phyloP scores from a whole-genome alignment of 2,888 invertebrate species.

The Agapetus fuscipes region DNA sequence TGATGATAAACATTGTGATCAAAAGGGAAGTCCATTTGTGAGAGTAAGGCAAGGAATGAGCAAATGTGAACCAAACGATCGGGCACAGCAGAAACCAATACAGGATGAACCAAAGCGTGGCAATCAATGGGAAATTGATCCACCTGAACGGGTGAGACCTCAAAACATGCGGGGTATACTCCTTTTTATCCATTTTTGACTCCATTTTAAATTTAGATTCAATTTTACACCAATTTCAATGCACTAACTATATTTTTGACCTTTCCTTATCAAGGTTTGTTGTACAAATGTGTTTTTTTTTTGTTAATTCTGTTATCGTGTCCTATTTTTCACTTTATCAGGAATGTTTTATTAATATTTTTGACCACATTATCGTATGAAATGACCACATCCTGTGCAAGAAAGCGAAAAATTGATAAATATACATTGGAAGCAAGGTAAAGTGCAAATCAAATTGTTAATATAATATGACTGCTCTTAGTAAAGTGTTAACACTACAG shows the following conservation, averaged over 20 bases:
- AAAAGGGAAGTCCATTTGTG: constrained; percentile 11
- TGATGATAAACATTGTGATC: constrained; percentile 10
- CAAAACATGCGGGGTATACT: constrained; percentile 7
- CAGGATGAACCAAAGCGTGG: constrained; percentile 13
- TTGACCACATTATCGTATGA: constrained; percentile 2
- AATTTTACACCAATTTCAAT: constrained; percentile 6
- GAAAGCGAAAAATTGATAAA: too few relatives aligned
- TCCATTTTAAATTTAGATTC: constrained; percentile 2
- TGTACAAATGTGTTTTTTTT: background rate
- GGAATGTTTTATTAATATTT: background rate
- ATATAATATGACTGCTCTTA: too few relatives aligned
- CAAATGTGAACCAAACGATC: constrained; percentile 11
- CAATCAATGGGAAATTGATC: constrained; percentile 18
- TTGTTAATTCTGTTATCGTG: constrained; percentile 1
- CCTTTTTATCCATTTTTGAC: background rate
- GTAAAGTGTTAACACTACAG: too few relatives aligned
- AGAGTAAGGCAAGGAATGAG: background rate
- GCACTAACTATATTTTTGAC: too few relatives aligned
- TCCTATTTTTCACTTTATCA: background rate
- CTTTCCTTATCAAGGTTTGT: background rate
- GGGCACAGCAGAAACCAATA: constrained; percentile 18
- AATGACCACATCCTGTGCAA: constrained; percentile 15
- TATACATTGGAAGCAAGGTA: too few relatives aligned
- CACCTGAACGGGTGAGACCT: constrained; percentile 19
- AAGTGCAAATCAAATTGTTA: too few relatives aligned